Conservation (phyloP, 2,113 vertebrate species). For the Silurus glanis region DNA sequence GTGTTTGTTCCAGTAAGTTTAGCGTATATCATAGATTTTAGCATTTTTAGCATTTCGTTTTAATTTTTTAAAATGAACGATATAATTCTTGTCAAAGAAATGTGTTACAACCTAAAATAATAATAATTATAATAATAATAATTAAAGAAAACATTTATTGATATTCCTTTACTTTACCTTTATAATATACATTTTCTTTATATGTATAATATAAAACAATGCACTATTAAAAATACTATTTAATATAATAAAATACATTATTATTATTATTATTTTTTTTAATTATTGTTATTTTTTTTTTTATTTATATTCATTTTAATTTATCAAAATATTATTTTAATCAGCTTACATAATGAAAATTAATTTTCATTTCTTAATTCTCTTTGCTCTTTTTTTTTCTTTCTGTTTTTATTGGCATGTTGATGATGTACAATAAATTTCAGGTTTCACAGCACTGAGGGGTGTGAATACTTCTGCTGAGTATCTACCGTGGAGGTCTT, state of each 20-base stretch:
- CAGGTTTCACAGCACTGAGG: background rate
- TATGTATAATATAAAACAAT: background rate
- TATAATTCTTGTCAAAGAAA: background rate
- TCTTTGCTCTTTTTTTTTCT: background rate
- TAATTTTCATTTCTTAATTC: background rate
- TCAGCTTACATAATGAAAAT: background rate
- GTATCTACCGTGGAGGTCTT: conserved; percentile 84
- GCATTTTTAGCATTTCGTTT: background rate
- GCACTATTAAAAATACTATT: too few relatives aligned
- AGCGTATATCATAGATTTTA: background rate
- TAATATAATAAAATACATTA: too few relatives aligned
- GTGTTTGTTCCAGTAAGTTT: background rate
- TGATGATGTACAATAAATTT: background rate
- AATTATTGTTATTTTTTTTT: background rate
- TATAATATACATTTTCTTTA: background rate
- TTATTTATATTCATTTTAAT: too few relatives aligned
- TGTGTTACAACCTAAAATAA: too few relatives aligned
- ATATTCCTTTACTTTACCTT: background rate
- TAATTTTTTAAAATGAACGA: background rate
- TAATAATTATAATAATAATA: too few relatives aligned
- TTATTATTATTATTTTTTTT: background rate
- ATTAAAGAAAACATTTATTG: too few relatives aligned
- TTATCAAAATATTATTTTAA: too few relatives aligned
- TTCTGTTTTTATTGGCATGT: background rate
- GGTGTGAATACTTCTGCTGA: background rate